phyloP scores from a whole-genome alignment of 2,888 invertebrate species.

The Reticulitermes lucifugus region DNA sequence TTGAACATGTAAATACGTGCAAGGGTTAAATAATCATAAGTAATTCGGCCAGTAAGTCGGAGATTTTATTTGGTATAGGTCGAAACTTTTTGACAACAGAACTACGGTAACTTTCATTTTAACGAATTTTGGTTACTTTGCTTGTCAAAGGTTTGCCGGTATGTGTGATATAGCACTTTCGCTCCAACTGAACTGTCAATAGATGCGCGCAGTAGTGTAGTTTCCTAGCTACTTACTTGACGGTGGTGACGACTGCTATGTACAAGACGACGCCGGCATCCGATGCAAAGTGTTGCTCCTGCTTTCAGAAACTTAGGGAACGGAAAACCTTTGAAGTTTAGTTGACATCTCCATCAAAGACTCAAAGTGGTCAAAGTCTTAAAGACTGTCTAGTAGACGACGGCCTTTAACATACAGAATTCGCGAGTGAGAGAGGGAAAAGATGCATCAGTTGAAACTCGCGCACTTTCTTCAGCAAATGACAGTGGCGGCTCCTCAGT shows the following conservation, averaged over 20 bases:
- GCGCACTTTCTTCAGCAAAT: not conserved
- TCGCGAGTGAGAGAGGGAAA: constrained; percentile 19
- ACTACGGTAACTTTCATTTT: no score
- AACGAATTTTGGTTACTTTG: no score
- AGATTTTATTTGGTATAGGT: no score
- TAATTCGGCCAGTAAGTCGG: no score
- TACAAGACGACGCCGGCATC: constrained; percentile 12
- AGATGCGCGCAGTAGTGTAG: not conserved
- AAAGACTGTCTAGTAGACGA: constrained; percentile 44
- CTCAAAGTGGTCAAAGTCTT: constrained; percentile 52
- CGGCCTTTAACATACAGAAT: constrained; percentile 29
- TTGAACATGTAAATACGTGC: no score
- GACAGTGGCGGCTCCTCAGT: constrained; percentile 2
- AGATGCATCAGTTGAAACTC: constrained; percentile 29
- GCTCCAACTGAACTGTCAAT: not conserved
- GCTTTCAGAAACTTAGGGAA: constrained; percentile 44
- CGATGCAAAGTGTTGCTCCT: constrained; percentile 38
- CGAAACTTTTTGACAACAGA: no score
- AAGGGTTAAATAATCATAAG: no score
- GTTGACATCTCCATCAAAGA: constrained; percentile 51
- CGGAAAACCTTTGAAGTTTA: constrained; percentile 51
- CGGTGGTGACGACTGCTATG: constrained; percentile 6
- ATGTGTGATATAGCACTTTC: not conserved
- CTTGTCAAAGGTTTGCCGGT: not conserved
- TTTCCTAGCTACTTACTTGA: constrained; percentile 1